Conservation (phyloP, 2,113 vertebrate species). For the Antechinus flavipes region DNA sequence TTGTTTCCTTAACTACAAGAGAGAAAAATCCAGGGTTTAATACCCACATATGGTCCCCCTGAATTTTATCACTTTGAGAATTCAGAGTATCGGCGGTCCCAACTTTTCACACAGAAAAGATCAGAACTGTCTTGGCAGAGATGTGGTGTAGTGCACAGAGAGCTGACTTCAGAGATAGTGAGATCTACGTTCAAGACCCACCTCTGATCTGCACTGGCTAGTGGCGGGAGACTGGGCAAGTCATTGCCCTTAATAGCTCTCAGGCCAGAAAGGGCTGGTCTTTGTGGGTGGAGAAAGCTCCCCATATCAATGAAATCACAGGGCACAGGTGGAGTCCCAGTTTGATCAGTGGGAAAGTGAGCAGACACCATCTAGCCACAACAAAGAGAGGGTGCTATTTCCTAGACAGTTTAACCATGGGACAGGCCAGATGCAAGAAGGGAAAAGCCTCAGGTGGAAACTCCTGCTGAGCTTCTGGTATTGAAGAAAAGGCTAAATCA, state of each 20-base stretch:
- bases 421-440: background rate
- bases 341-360: background rate
- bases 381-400: background rate
- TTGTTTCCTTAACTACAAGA: background rate
- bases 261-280: background rate
- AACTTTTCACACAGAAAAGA: background rate
- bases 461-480: background rate
- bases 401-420: background rate
- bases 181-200: background rate
- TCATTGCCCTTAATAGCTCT: background rate
- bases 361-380: background rate
- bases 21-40: background rate
- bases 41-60: background rate
- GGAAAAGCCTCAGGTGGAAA: background rate
- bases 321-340: background rate
- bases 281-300: background rate
- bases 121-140: background rate
- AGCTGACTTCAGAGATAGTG: background rate
- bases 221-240: background rate
- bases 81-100: background rate
- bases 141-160: background rate
- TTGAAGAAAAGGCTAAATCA: background rate
- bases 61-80: background rate
- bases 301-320: background rate
- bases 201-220: background rate